Conservation (phyloP, 2,888 invertebrate genomes). For the Nymphalis c-album region DNA sequence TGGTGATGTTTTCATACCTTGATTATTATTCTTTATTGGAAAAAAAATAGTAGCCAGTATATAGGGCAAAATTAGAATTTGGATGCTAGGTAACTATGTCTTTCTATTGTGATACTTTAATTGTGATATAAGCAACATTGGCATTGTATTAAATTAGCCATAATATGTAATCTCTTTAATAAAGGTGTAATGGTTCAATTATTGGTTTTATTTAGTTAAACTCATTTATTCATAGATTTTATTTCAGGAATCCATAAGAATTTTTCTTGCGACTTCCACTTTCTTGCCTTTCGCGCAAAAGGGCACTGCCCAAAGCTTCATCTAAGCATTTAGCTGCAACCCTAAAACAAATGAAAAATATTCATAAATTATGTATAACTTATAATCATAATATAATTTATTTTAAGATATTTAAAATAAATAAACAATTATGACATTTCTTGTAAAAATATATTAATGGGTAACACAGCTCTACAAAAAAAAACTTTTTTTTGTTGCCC, state of each 20-base stretch:
- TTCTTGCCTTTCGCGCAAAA: slow-evolving; percentile 80
- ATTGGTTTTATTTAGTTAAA: slow-evolving; percentile 25
- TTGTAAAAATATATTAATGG: too few relatives aligned
- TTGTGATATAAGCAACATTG: slow-evolving; percentile 25
- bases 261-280: slow-evolving; percentile 63
- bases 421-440: too few relatives aligned
- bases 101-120: slow-evolving; percentile 24
- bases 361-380: too few relatives aligned
- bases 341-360: slow-evolving; percentile 51
- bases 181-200: slow-evolving; percentile 38
- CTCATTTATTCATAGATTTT: slow-evolving; percentile 45
- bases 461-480: too few relatives aligned
- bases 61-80: too few relatives aligned
- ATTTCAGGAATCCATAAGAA: slow-evolving; percentile 82
- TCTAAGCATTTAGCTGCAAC: slow-evolving; percentile 85
- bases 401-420: too few relatives aligned
- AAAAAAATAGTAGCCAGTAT: too few relatives aligned
- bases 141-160: slow-evolving; percentile 5
- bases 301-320: slow-evolving; percentile 83
- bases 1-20: too few relatives aligned
- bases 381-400: too few relatives aligned
- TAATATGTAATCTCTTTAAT: slow-evolving; percentile 29
- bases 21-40: too few relatives aligned
- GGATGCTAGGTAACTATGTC: too few relatives aligned
- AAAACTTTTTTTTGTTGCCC: too few relatives aligned